Conservation (phyloP, 2,113 vertebrate genomes). For the Zingel zingel region DNA sequence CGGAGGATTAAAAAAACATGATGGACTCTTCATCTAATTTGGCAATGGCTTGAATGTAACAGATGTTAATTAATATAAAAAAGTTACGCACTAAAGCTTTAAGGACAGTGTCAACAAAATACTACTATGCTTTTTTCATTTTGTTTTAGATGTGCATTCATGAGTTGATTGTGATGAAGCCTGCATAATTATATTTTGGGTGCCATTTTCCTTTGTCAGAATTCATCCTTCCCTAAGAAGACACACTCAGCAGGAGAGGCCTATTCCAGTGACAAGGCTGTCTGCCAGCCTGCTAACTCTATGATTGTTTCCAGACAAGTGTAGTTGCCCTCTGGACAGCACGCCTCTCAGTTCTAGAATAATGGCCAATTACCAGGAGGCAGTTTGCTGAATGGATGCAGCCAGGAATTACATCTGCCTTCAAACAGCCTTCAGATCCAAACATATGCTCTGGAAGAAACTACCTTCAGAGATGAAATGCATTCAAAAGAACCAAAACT, state of each 20-base stretch:
- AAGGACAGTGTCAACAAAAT: background rate
- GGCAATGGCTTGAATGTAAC: too few relatives aligned
- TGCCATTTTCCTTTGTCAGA: slow-evolving; percentile 44
- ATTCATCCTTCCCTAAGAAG: slow-evolving; percentile 46
- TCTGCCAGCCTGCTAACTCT: slow-evolving; percentile 77
- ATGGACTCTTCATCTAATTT: too few relatives aligned
- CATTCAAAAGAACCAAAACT: slow-evolving; percentile 56
- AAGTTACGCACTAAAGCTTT: too few relatives aligned
- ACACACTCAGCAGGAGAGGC: slow-evolving; percentile 65
- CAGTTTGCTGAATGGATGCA: slow-evolving; percentile 81
- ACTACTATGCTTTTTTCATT: background rate
- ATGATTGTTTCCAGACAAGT: slow-evolving; percentile 84
- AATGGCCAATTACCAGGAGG: slow-evolving; percentile 82
- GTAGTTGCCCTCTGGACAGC: slow-evolving; percentile 81
- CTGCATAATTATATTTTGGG: slow-evolving; percentile 39
- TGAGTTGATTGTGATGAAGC: slow-evolving; percentile 11
- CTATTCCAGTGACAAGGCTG: slow-evolving; percentile 71
- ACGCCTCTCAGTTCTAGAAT: slow-evolving; percentile 76
- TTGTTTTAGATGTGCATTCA: background rate
- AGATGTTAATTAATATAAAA: too few relatives aligned
- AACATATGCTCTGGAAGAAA: slow-evolving; percentile 75
- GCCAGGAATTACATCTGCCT: slow-evolving; percentile 81
- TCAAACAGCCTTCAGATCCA: slow-evolving; percentile 75
- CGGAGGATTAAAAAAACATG: too few relatives aligned
- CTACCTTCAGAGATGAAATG: slow-evolving; percentile 69